Conservation (phyloP, 1,140 invertebrate genomes). For the Protaetia brevitarsis region DNA sequence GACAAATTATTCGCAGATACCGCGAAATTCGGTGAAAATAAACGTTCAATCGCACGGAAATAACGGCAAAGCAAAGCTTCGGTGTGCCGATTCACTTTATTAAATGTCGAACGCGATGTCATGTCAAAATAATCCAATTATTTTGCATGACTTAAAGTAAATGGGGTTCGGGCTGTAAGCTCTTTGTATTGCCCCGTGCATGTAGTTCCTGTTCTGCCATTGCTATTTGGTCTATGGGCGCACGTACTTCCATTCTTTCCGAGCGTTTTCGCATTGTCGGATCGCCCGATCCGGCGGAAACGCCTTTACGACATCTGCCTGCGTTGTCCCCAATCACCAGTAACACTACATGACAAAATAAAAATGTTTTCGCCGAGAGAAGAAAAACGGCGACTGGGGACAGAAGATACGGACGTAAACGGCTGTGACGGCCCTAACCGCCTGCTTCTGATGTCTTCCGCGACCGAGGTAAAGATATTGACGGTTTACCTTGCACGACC, state of each 20-base stretch:
- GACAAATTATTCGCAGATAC: no score
- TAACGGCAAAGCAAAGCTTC: background rate
- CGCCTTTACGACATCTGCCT: background rate
- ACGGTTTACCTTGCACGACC: no score
- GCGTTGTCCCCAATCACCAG: constrained; percentile 9
- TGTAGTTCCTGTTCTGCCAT: background rate
- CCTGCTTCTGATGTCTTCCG: background rate
- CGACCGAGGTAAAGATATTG: no score
- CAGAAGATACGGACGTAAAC: constrained; percentile 3
- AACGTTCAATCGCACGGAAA: background rate
- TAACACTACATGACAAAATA: constrained; percentile 9
- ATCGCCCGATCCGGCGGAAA: background rate
- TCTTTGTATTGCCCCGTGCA: background rate
- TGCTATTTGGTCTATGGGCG: background rate
- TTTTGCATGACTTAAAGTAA: constrained; percentile 16
- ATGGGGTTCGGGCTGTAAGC: background rate
- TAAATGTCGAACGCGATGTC: constrained; percentile 8
- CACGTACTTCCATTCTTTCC: constrained; percentile 4
- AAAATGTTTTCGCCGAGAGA: background rate
- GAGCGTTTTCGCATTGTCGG: background rate
- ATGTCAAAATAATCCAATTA: constrained; percentile 18
- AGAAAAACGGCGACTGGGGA: background rate
- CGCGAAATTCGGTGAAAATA: background rate
- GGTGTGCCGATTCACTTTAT: constrained; percentile 4
- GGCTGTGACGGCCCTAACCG: background rate